Evolutionary conservation across 1,140 invertebrate species (phyloP), one percentile per base, ranked within the genome.

Genomic region (Meteorus sp.): DNA sequence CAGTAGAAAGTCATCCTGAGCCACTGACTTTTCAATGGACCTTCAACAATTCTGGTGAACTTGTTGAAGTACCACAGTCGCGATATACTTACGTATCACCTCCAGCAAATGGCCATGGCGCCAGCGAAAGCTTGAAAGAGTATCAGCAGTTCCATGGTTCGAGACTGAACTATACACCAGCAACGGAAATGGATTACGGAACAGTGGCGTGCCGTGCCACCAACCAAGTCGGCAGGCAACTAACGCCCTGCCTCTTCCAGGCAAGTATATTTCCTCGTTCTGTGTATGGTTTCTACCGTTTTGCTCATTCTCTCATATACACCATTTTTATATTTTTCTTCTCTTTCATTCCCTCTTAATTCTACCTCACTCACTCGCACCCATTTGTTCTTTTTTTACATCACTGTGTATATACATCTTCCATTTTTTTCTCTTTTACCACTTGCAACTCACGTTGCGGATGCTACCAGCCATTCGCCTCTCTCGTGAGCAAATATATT

Each of bases 21-120:
- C 82, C 88, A 8, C 84, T 88, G 64, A 86, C 86, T 71, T 94
- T 92, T 74, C 89, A 91, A 61, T 93, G 92, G 92, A 92, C 90
- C 37, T 93, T 94, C 81, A 93, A 93, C 79, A 92, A 91, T 72
- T 91, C 90, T 37, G 89, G 90, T 6, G 90, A 93, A 70, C 85
- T 90, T 69, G 87, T 87, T 0, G 89, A 92, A 70, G 82, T 93
- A 39, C 84, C 89, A 6, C 82, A 87, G 19, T 82, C 85, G 27
- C 80, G 83, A 57, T 86, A 85, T 71, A 85, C 85, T 55, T 85
- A 82, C 65, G 82, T 83, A 69, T 81, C 82, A 29, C 69, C 75
- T 4, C 53, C 59, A 79, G 81, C 68, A 71, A 83, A 59, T 83
- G 85, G 0, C 82, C 85, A 53, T 13, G 63, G 60, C 25, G 60